Evolutionary conservation across 2,888 invertebrate species (phyloP), one percentile per base, ranked within the genome.

Genomic region (Odontothrips loti): DNA sequence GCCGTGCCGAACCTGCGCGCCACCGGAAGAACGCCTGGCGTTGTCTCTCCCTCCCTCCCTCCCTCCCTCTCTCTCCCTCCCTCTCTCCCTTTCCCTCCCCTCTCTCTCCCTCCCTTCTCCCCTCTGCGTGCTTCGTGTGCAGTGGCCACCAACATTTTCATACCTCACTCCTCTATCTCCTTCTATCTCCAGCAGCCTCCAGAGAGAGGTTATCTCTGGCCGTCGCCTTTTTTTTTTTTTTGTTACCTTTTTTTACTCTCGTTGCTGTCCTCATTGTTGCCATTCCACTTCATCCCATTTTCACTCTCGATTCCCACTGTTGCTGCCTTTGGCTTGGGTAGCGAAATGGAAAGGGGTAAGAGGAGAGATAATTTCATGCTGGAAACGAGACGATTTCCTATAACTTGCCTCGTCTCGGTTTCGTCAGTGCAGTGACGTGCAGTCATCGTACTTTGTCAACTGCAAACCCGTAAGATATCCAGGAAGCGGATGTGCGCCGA

Each of bases 1-100:
- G 27, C 68, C 27, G 23, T 27, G 20, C 68, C 68, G 23, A 75
- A 75, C 68, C 23, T 27, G 68, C 68, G 68, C 68, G 11, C 68
- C 68, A 75, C 68, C 68, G 68, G 68, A 75, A 75, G 68, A 75
- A 27, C 23, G 68, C n/a, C n/a, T n/a, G n/a, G n/a, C 8, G 68
- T 6, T 43, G 3, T 43, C 68, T 78, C 80, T 51, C 27, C 15
- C 58, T 29, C 34, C 23, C 6, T 75, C 58, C 34, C 80, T 47
- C 27, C 29, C 81, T 43, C 2, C 23, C 68, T n/a, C 58, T 17
- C 51, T 20, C 51, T 20, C 12, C 10, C 51, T 20, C 51, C 3
- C 58, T 80, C 81, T 79, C 80, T 81, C 79, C 58, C 48, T 78
- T 27, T 17, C 48, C 80, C 63, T 4, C 23, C 68, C 17, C 58